These are phyloP conservation scores for Beaufortia kweichowensis DNA, from an alignment of 2,113 vertebrate species.

Conservation along the genomic window DNA sequence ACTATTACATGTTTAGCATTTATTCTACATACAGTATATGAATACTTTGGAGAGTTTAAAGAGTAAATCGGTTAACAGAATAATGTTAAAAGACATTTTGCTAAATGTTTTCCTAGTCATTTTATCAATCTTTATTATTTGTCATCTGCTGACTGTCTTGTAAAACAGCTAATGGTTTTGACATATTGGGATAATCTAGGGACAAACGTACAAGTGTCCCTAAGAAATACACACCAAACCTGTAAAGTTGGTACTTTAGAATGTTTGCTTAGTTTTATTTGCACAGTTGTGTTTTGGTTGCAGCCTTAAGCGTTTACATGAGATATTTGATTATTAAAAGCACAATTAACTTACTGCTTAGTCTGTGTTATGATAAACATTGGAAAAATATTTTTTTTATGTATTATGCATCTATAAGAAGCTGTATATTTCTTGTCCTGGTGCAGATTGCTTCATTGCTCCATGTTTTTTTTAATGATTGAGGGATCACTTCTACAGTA, in stretches of 20 bases:
- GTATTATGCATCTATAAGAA: not conserved
- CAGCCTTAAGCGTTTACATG: not conserved
- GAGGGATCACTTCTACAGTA: not conserved
- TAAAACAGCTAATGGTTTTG: not conserved
- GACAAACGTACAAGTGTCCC: conserved; percentile 45
- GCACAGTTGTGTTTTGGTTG: conserved; percentile 23
- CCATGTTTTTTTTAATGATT: not conserved
- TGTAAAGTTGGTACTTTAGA: conserved; percentile 51
- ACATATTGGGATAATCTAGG: conserved; percentile 27
- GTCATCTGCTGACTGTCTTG: not conserved
- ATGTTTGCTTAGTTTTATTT: conserved; percentile 40
- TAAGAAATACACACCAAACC: conserved; percentile 69
- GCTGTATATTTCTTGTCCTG: not conserved
- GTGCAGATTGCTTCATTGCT: not conserved
- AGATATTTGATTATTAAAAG: conserved; percentile 16
- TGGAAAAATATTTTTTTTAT: not conserved
- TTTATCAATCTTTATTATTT: not conserved
- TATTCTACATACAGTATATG: too few relatives aligned
- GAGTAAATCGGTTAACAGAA: too few relatives aligned
- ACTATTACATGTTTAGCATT: too few relatives aligned
- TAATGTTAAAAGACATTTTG: too few relatives aligned
- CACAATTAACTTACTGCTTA: not conserved
- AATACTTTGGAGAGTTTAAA: too few relatives aligned
- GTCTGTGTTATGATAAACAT: not conserved
- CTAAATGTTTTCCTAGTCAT: too few relatives aligned